These are phyloP conservation scores for Trematomus bernacchii DNA, from an alignment of 2,797 vertebrate species.

Conservation along the genomic window DNA sequence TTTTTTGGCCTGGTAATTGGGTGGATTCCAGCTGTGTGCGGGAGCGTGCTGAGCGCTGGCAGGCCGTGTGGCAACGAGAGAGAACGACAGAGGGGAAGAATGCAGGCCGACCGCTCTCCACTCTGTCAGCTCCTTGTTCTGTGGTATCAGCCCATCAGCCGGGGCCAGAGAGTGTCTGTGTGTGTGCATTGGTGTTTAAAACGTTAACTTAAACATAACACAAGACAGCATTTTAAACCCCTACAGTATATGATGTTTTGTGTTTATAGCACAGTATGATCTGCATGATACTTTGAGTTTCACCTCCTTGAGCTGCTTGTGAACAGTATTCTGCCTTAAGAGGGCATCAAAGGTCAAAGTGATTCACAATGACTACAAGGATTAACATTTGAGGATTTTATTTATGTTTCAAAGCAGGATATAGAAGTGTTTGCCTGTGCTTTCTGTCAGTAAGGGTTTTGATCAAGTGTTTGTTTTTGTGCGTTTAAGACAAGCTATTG, in stretches of 20 bases:
- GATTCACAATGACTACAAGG: not conserved
- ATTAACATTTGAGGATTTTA: not conserved
- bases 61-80: constrained; percentile 54
- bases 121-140: constrained; percentile 67
- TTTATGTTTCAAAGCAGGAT: not conserved
- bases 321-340: constrained; percentile 8
- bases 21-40: constrained; percentile 64
- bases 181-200: constrained; percentile 21
- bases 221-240: constrained; percentile 13
- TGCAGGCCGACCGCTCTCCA: constrained; percentile 71
- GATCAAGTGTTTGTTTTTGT: constrained; percentile 1
- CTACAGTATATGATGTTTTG: not conserved
- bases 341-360: not conserved
- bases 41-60: constrained; percentile 57
- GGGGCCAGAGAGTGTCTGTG: constrained; percentile 21
- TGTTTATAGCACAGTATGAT: constrained; percentile 21
- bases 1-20: constrained; percentile 65
- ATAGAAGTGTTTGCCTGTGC: not conserved
- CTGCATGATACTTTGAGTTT: constrained; percentile 28
- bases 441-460: constrained; percentile 10
- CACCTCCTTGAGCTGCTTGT: not conserved
- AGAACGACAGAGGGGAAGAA: constrained; percentile 68
- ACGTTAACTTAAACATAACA: constrained; percentile 3
- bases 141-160: constrained; percentile 59
- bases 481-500: not conserved